Evolutionary conservation across 2,113 vertebrate species (phyloP), one percentile per base, ranked within the genome.

Genomic region (Odocoileus hemionus): DNA sequence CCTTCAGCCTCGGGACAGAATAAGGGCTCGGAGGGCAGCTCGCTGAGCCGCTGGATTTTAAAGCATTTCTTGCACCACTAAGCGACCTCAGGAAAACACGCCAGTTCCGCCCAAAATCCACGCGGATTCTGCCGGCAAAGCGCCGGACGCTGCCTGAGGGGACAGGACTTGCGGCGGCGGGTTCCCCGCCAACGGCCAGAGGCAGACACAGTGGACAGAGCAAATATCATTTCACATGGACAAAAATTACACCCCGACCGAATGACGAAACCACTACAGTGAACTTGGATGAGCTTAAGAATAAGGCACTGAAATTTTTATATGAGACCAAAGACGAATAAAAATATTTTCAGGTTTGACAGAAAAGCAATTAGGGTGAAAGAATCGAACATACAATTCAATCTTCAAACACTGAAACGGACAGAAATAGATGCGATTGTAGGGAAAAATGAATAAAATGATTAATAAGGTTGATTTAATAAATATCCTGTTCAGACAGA

Each of bases 401-500:
- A 43, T 67, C 91, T 93, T 86, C 88, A 74, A 55, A 39, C n/a
- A 19, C 1, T 26, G n/a, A 93, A 76, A 70, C 0, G 3, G 61
- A 91, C 80, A 93, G 23, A 76, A 57, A 25, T 0, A 52, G 61
- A 64, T 36, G 47, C 39, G 2, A 25, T 6, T 23, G 5, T 15
- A 76, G 61, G 23, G 7, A 7, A 15, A 91, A 43, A 78, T 45
- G n/a, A 70, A 84, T 52, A 45, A 50, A 14, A 26, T 47, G 67
- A 90, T 91, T 52, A 91, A 89, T 61, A 80, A 74, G 67, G 64
- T 25, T 50, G 50, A 85, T 74, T 70, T 86, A 89, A 89, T 61
- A 88, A 88, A 88, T 58, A 57, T 6, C 57, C 88, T 9, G 55
- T 60, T 7, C 33, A 96, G 39, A 52, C 55, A 16, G 3, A 45